A percentile compares a stretch with the other conserved stretches of the same genome.
phyloP scores from a whole-genome alignment of 2,113 vertebrate genomes.

The Saguinus imperator region DNA sequence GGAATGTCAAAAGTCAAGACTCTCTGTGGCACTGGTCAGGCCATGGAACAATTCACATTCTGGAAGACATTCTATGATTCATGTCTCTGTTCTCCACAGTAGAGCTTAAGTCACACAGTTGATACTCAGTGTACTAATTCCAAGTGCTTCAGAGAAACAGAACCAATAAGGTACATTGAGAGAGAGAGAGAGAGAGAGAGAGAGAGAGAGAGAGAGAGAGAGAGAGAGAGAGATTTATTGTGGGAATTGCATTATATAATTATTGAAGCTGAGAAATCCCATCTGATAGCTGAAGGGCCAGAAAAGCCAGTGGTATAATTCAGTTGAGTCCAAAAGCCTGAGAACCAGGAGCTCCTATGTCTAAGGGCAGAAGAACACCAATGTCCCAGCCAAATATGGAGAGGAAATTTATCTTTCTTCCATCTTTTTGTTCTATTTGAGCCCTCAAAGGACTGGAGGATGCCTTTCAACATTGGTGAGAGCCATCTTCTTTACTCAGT shows the following conservation, averaged over 20 bases:
- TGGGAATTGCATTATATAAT: neutral
- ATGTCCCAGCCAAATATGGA: neutral
- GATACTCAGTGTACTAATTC: neutral
- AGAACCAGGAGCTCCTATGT: neutral
- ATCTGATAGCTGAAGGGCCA: neutral
- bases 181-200: neutral
- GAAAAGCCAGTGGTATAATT: neutral
- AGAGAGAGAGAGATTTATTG: neutral
- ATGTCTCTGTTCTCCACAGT: neutral
- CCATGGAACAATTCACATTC: neutral
- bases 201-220: too few species aligned
- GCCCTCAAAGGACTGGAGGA: neutral
- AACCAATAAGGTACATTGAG: neutral
- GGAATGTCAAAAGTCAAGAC: neutral
- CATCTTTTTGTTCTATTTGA: neutral
- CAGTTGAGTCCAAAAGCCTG: neutral
- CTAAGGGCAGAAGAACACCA: neutral
- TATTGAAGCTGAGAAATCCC: neutral
- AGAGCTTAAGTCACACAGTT: neutral
- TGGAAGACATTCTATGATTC: neutral
- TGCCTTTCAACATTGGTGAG: neutral
- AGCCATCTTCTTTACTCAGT: neutral
- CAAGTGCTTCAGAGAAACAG: neutral
- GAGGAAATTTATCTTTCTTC: neutral
- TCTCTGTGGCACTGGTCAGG: neutral